phyloP scores from a whole-genome alignment of 1,140 invertebrate genomes.

The Teleopsis dalmanni region DNA sequence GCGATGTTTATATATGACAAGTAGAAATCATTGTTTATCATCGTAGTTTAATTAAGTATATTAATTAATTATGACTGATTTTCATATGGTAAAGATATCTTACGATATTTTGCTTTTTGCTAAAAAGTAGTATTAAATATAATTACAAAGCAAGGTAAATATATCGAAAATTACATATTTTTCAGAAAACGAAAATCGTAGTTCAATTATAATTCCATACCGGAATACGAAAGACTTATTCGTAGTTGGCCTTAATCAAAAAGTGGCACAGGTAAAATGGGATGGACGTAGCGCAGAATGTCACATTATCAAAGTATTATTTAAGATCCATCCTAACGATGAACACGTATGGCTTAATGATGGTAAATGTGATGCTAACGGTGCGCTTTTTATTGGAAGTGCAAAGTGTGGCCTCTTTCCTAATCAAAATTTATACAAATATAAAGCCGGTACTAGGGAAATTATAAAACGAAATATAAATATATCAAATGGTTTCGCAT shows the following conservation, averaged over 20 bases:
- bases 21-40: no score
- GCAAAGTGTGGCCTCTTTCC: not conserved
- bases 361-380: not conserved
- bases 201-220: not conserved
- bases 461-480: conserved; percentile 42
- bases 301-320: not conserved
- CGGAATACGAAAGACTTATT: not conserved
- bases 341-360: not conserved
- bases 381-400: not conserved
- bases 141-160: no score
- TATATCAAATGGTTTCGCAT: conserved; percentile 72
- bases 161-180: no score
- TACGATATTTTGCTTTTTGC: no score
- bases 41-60: no score
- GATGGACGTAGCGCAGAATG: not conserved
- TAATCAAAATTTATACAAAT: not conserved
- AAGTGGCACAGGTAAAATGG: not conserved
- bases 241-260: not conserved
- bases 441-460: not conserved
- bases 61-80: no score
- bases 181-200: no score
- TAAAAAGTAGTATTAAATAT: no score
- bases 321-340: not conserved
- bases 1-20: no score
- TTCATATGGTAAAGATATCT: no score